Base-by-base conservation (phyloP, 2,888 invertebrate species). In the Amiota communis region DNA sequence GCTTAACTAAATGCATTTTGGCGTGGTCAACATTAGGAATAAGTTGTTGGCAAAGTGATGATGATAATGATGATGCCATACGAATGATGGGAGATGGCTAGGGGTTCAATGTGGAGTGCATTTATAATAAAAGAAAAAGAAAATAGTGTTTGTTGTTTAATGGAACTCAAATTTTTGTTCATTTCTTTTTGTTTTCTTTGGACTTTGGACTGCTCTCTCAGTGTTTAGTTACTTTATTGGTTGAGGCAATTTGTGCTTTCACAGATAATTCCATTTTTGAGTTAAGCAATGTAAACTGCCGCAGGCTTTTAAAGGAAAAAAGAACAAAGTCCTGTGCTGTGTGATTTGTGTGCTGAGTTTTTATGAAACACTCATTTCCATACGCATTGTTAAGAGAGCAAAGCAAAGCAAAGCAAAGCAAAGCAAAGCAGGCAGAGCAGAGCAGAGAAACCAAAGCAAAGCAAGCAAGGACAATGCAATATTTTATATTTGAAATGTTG, bases 41-140 rank as follows among this genome's bases (percentile, higher is more conserved):
- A 68, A 68, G 68, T 51, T 59, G 67, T 15, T 13, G n/a, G 20
- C 46, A 49, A 20, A 47, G 68, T 72, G 20, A 48, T 59, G 69
- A 23, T 56, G 57, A 13, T 65, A 73, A 74, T 63, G 73, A 70
- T 71, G 68, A 72, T 47, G 17, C n/a, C n/a, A 15, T 20, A 15
- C 1, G 1, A 1, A 57, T n/a, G 23, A 8, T 3, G 1, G 23
- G 23, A 23, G 8, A 36, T 36, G 36, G 36, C 6, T 6, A 36
- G 36, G 36, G 36, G 36, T 36, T 36, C 36, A 36, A 36, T 36
- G 36, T 36, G 13, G 13, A 63, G 17, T 68, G 67, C 67, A 68
- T 68, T 53, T 36, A 53, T 68, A 68, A 63, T 59, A 59, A 65
- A 53, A 68, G 17, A 51, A 23, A 23, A 23, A 36, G 36, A 36